Evolutionary conservation across 1,140 invertebrate genomes (phyloP).

Genomic region (Saxidomus purpurata): DNA sequence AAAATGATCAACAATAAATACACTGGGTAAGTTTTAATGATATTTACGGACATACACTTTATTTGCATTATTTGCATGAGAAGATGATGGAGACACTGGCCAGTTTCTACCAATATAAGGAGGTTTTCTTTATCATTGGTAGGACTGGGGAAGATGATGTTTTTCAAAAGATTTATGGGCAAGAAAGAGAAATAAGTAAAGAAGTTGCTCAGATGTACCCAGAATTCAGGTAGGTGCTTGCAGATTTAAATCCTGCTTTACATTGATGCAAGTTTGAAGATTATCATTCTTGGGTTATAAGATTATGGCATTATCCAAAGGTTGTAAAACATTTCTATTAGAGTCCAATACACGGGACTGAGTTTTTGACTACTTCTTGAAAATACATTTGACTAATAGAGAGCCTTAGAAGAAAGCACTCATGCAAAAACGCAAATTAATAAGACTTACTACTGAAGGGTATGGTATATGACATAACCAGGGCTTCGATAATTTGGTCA

Average conservation of each 20-base stretch:
- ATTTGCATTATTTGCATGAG: background rate
- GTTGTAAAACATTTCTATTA: no score
- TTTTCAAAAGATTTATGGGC: conserved; percentile 54
- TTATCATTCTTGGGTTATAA: no score
- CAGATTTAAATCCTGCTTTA: background rate
- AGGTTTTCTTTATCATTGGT: conserved; percentile 45
- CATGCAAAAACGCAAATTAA: no score
- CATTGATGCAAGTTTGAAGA: background rate
- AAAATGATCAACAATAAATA: conserved; percentile 98
- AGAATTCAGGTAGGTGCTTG: conserved; percentile 42
- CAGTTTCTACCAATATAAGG: conserved; percentile 12
- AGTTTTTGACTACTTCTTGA: no score
- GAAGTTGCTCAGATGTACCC: conserved; percentile 52
- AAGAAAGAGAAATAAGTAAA: conserved; percentile 49
- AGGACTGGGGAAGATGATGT: conserved; percentile 53
- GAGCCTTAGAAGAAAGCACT: no score
- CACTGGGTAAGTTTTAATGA: conserved; percentile 87
- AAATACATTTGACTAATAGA: no score
- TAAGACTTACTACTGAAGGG: no score
- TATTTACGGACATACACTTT: background rate
- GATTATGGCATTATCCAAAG: no score
- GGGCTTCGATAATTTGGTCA: no score
- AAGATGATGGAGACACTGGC: no score
- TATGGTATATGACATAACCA: no score
- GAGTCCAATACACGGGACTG: no score